A percentile compares a stretch with the other conserved stretches of the same genome.
Evolutionary conservation across 2,888 invertebrate genomes (phyloP).

Genomic region (Scelioninae gen. 2): DNA sequence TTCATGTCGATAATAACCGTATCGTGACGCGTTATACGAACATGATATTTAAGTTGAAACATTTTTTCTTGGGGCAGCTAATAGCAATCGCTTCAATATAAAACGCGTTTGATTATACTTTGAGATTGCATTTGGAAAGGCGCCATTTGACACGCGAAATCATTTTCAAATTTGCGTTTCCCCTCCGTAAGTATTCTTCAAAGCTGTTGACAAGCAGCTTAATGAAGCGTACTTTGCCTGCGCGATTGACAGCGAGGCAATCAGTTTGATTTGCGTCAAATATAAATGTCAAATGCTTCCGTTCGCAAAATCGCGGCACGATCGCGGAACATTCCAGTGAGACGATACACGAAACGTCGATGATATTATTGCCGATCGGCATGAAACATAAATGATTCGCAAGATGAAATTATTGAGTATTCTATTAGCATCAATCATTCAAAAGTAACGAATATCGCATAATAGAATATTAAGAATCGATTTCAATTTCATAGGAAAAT

Average conservation of each 20-base stretch:
- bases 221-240: slow-evolving; percentile 57
- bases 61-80: slow-evolving; percentile 65
- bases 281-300: slow-evolving; percentile 49
- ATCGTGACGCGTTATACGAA: slow-evolving; percentile 70
- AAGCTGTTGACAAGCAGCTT: slow-evolving; percentile 59
- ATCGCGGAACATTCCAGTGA: slow-evolving; percentile 16
- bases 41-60: slow-evolving; percentile 66
- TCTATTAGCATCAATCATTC: slow-evolving; percentile 50
- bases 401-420: slow-evolving; percentile 39
- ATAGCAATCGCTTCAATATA: slow-evolving; percentile 70
- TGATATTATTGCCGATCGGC: slow-evolving; percentile 34
- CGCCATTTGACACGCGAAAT: slow-evolving; percentile 68
- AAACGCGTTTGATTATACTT: slow-evolving; percentile 65
- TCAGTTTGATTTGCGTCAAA: slow-evolving; percentile 52
- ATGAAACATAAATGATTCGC: slow-evolving; percentile 39
- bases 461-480: slow-evolving; percentile 59
- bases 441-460: slow-evolving; percentile 42
- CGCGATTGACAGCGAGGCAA: slow-evolving; percentile 59
- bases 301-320: slow-evolving; percentile 28
- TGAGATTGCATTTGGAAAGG: slow-evolving; percentile 64
- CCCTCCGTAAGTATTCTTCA: slow-evolving; percentile 55
- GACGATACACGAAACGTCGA: slow-evolving; percentile 16
- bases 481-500: slow-evolving; percentile 59
- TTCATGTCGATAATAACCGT: slow-evolving; percentile 74
- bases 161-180: slow-evolving; percentile 58